Evolutionary conservation across 1,140 invertebrate genomes (phyloP).

Genomic region (Drosophila ironensis): DNA sequence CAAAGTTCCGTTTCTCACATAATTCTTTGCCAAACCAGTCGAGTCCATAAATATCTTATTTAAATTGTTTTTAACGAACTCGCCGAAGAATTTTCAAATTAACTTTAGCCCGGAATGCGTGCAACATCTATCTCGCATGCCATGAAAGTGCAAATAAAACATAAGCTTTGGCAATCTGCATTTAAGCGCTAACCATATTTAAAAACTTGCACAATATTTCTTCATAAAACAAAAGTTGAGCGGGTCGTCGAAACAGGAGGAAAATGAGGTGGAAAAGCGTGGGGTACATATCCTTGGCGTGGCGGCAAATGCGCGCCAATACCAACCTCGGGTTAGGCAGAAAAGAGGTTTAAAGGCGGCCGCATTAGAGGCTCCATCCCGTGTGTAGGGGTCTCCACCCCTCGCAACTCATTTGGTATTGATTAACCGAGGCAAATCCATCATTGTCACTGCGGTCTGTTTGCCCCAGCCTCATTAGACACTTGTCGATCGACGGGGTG

Average conservation of each 20-base stretch:
- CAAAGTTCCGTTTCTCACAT: slow-evolving; percentile 55
- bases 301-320: too few relatives aligned
- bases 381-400: background rate
- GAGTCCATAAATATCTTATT: slow-evolving; percentile 39
- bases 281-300: too few relatives aligned
- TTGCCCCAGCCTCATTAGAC: slow-evolving; percentile 23
- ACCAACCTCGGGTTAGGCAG: too few relatives aligned
- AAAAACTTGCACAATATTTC: slow-evolving; percentile 65
- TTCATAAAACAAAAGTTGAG: slow-evolving; percentile 59
- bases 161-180: slow-evolving; percentile 5
- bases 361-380: slow-evolving; percentile 5
- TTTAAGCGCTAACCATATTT: slow-evolving; percentile 56
- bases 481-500: slow-evolving; percentile 8
- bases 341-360: background rate
- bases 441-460: slow-evolving; percentile 66
- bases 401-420: slow-evolving; percentile 64
- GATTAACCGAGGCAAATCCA: slow-evolving; percentile 71
- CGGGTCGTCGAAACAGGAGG: slow-evolving; percentile 2
- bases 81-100: slow-evolving; percentile 4
- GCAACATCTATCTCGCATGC: background rate
- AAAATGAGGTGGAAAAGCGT: too few relatives aligned
- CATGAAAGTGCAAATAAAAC: slow-evolving; percentile 31
- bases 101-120: background rate
- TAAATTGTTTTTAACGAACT: slow-evolving; percentile 20
- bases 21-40: slow-evolving; percentile 56